phyloP scores from a whole-genome alignment of 2,888 invertebrate genomes.

The Drosophila affinis region DNA sequence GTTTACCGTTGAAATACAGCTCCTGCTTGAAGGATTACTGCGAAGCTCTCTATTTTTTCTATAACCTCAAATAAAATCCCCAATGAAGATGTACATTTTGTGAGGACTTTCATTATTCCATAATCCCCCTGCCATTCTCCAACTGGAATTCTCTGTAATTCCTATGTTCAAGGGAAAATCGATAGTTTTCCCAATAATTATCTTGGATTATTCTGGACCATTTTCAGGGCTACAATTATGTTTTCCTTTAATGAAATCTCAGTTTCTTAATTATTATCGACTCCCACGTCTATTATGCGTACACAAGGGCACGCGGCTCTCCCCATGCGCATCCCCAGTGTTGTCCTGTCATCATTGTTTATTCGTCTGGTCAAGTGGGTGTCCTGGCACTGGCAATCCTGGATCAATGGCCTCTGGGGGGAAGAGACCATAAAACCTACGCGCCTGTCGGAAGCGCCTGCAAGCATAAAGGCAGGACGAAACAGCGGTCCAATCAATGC shows the following conservation, averaged over 20 bases:
- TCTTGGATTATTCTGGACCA: conserved; percentile 9
- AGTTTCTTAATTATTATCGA: conserved; percentile 26
- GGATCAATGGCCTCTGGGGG: not conserved
- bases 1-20: no score
- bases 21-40: no score
- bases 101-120: no score
- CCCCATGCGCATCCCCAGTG: conserved; percentile 42
- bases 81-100: no score
- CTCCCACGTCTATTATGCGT: conserved; percentile 40
- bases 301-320: conserved; percentile 12
- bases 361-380: conserved; percentile 35
- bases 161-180: no score
- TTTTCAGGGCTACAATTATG: conserved; percentile 24
- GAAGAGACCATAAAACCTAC: conserved; percentile 36
- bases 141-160: no score
- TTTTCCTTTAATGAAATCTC: conserved; percentile 20
- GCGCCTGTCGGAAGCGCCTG: conserved; percentile 38
- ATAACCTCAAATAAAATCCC: no score
- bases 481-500: conserved; percentile 65
- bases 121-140: no score
- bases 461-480: conserved; percentile 31
- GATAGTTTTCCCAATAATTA: not conserved
- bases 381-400: not conserved
- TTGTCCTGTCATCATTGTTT: conserved; percentile 55
- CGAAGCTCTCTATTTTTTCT: no score